Base-by-base conservation (phyloP, 2,797 vertebrate genomes). In the Simalia tracyae region DNA sequence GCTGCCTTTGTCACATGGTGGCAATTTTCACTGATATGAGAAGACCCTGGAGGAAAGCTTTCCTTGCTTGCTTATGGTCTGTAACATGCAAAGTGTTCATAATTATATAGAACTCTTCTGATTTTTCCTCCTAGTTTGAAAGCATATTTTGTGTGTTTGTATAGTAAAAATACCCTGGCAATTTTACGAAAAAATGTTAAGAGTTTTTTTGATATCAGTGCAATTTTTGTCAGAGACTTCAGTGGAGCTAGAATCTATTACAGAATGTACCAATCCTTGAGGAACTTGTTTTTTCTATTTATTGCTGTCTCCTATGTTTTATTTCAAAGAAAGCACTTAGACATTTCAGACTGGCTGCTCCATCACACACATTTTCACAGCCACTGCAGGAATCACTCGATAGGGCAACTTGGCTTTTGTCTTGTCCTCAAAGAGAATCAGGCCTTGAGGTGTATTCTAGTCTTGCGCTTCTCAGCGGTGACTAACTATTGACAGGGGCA, bases 11-110 rank as follows among this genome's bases (percentile, higher is more conserved):
- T 84, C 89, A 60, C 31, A 54, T 24, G 28, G 90, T 94, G 93
- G 93, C 92, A 93, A 93, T 91, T 91, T 46, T 0, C 60, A 84
- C 76, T 86, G 91, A 94, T 96, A 94, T 90, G 68, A 61, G 94
- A 92, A 90, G 31, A 91, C 86, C 92, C 2, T 0, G 91, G 93
- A 81, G 86, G 26, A 5, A 36, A 36, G 64, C 93, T 90, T 92
- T n/a, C 14, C 92, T 93, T 42, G 36, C 56, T 46, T 59, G 0
- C 1, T 72, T 92, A 86, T 86, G 76, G 85, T 61, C 22, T 56
- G 61, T 11, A 42, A 50, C 59, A 2, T n/a, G 86, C 72, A 93
- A 50, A 76, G 93, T 84, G 64, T 92, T 87, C 89, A 36, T 68
- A 59, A n/a, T 56, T n/a, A 28, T 88, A 61, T 86, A 84, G 91